Conservation (phyloP, 2,888 invertebrate species). For the Scaptomyza polygonia region DNA sequence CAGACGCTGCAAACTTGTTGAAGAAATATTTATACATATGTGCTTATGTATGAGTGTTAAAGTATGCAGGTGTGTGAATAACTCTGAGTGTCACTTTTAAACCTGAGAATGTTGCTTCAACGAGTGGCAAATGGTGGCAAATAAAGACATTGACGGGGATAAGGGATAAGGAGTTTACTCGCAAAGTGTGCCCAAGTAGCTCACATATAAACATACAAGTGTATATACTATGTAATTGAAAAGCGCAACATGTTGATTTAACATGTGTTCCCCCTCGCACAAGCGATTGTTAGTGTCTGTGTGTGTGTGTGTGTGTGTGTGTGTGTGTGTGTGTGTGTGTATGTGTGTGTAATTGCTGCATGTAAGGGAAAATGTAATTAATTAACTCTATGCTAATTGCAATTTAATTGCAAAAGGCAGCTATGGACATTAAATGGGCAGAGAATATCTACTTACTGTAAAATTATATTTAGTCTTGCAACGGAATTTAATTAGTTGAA, state of each 20-base stretch:
- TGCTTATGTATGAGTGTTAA: slow-evolving; percentile 11
- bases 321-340: too few relatives aligned
- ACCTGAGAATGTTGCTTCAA: slow-evolving; percentile 25
- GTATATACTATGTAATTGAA: slow-evolving; percentile 8
- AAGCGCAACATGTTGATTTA: slow-evolving; percentile 73
- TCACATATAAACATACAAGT: slow-evolving; percentile 2
- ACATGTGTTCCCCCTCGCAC: slow-evolving; percentile 61
- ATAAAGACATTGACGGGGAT: slow-evolving; percentile 38
- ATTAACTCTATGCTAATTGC: slow-evolving; percentile 72
- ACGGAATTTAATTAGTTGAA: not conserved
- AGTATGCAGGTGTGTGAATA: slow-evolving; percentile 20
- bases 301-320: slow-evolving; percentile 3
- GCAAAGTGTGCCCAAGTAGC: slow-evolving; percentile 13
- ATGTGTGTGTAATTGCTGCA: slow-evolving; percentile 33
- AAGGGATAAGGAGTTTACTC: not conserved
- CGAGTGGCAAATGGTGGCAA: slow-evolving; percentile 18
- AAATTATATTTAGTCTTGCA: slow-evolving; percentile 11
- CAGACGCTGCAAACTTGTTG: slow-evolving; percentile 75
- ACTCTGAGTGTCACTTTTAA: slow-evolving; percentile 55
- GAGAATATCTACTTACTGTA: slow-evolving; percentile 2
- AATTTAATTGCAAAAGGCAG: slow-evolving; percentile 61
- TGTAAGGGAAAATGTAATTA: slow-evolving; percentile 63
- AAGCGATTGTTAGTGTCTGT: slow-evolving; percentile 9
- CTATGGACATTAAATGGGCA: slow-evolving; percentile 9
- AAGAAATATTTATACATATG: slow-evolving; percentile 69